Evolutionary conservation across 1,140 invertebrate genomes (phyloP), one percentile per base, ranked within the genome.

Genomic region (Eciton burchellii): DNA sequence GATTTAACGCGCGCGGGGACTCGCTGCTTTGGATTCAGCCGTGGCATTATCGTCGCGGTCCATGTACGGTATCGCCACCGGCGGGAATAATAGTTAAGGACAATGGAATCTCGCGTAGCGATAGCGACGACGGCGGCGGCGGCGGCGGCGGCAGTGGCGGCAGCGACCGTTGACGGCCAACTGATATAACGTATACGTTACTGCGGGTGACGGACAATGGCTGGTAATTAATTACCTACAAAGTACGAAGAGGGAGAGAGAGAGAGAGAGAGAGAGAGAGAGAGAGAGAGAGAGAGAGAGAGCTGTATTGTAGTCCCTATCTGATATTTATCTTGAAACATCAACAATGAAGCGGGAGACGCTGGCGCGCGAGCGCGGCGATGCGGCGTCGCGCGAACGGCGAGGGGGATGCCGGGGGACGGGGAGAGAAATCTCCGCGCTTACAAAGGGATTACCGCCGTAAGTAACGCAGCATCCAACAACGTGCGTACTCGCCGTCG

Each of bases 291-390:
- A n/a, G n/a, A n/a, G 89, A 89, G 86, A 77, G 85, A 88, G 85
- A 88, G 76, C 83, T 35, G 90, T 82, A 91, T 91, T 92, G 91
- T 91, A 89, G 83, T 82, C 85, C 87, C 86, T 90, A 91, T 91
- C 90, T 90, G 91, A 89, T 91, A 92, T 91, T 92, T 91, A 92
- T 92, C 91, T 92, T 90, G 90, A 88, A 91, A 91, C 88, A 91
- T 89, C 87, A 91, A 91, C 91, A 91, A 91, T 92, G 89, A 88
- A 88, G 81, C 49, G 63, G 56, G 86, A 86, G 85, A 84, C 74
- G 57, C 29, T 21, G 81, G 70, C 66, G 74, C 68, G 84, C 68
- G 84, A 41, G 57, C 49, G 43, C 12, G 19, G 21, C 26, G 16
- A 19, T 8, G 47, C 41, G 43, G 57, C 21, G 68, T 54, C 45